A percentile compares a stretch with the other conserved stretches of the same genome.
Evolutionary conservation across 2,888 invertebrate species (phyloP).

Genomic region (Rhimphoctona megacephalus): DNA sequence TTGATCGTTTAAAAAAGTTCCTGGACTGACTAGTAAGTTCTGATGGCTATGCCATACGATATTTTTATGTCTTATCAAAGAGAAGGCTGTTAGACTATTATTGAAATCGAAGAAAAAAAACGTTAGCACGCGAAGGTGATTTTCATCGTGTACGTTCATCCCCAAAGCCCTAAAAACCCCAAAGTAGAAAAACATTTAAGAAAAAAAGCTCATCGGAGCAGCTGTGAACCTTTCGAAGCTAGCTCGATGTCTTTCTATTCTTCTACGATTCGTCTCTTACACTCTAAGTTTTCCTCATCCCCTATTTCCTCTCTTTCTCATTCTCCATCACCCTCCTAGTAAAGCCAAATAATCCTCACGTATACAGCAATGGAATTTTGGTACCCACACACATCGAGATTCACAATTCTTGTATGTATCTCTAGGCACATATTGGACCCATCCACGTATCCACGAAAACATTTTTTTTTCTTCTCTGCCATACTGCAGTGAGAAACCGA

Average conservation of each 20-base stretch:
- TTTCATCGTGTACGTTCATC: slow-evolving; percentile 44
- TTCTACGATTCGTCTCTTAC: slow-evolving; percentile 61
- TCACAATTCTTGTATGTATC: neutral
- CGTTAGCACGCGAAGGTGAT: slow-evolving; percentile 43
- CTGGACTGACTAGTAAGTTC: too few relatives aligned
- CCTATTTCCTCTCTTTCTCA: slow-evolving; percentile 40
- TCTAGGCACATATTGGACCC: neutral
- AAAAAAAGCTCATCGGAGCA: slow-evolving; percentile 75
- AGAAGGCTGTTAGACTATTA: neutral
- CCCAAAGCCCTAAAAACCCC: slow-evolving; percentile 57
- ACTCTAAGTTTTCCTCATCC: slow-evolving; percentile 38
- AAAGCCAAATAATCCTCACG: slow-evolving; percentile 73
- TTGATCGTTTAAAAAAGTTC: neutral
- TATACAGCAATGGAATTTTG: slow-evolving; percentile 18
- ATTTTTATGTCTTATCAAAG: too few relatives aligned
- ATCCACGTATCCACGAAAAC: slow-evolving; percentile 38
- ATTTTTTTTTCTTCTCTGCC: slow-evolving; percentile 19
- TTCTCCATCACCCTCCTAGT: slow-evolving; percentile 30
- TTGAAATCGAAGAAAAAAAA: slow-evolving; percentile 14
- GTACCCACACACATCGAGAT: neutral
- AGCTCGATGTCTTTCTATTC: slow-evolving; percentile 67
- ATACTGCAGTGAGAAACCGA: slow-evolving; percentile 60
- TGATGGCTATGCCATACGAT: too few relatives aligned
- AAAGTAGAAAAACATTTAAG: slow-evolving; percentile 73
- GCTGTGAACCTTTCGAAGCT: slow-evolving; percentile 75